Percentiles rank a stretch among this genome's conserved stretches.
These are phyloP conservation scores for Flexamia atlantica DNA, from an alignment of 2,888 invertebrate genomes.

Conservation along the genomic window DNA sequence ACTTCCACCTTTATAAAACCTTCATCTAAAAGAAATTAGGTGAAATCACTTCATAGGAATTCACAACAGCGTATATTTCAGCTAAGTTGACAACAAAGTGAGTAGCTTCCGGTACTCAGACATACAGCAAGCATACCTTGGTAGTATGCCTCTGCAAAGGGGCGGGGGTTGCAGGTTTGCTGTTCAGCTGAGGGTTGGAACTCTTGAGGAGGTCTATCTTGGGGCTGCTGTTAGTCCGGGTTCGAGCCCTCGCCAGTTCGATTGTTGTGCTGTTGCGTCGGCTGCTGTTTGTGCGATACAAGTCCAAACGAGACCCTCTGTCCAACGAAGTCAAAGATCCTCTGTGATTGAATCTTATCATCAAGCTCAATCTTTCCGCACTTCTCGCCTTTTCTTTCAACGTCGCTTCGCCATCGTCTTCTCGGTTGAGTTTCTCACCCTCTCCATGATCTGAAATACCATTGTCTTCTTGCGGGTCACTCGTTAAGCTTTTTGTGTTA, in stretches of 20 bases:
- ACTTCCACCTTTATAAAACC: neutral
- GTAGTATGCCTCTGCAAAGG: constrained; percentile 61
- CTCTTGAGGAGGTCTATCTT: constrained; percentile 82
- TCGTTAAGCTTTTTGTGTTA: constrained; percentile 52
- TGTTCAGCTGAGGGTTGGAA: constrained; percentile 68
- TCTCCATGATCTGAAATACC: constrained; percentile 73
- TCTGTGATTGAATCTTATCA: constrained; percentile 86
- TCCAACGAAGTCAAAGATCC: constrained; percentile 86
- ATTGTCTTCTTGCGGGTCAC: neutral
- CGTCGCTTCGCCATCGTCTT: constrained; percentile 64
- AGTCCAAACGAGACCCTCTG: constrained; percentile 63
- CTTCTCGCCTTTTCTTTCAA: constrained; percentile 73
- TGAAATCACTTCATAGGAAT: constrained; percentile 17
- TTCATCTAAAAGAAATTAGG: neutral
- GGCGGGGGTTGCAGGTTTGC: constrained; percentile 42
- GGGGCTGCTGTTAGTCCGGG: constrained; percentile 75
- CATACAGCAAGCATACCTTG: constrained; percentile 62
- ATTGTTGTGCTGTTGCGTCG: constrained; percentile 68
- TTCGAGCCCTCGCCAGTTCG: constrained; percentile 67
- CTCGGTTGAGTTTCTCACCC: constrained; percentile 79
- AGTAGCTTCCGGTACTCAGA: neutral
- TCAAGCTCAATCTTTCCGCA: constrained; percentile 84
- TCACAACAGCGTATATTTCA: constrained; percentile 12
- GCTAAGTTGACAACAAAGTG: constrained; percentile 6
- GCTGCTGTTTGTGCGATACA: constrained; percentile 65